phyloP scores from a whole-genome alignment of 2,888 invertebrate species.

The Eumacrocentrus americanus region DNA sequence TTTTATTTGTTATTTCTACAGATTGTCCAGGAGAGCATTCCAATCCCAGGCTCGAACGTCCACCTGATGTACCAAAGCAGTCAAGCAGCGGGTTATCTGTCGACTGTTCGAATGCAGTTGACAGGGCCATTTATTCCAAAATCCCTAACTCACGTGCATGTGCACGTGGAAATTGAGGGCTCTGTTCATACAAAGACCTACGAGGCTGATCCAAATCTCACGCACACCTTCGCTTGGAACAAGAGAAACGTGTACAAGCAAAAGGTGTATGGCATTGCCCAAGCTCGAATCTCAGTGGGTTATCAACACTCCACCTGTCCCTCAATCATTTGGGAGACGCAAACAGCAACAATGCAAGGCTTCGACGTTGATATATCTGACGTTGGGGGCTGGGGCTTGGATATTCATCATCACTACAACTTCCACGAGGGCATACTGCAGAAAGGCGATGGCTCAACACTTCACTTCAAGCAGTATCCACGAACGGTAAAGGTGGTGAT shows the following conservation, averaged over 20 bases:
- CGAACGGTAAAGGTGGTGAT: conserved; percentile 89
- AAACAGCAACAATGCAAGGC: conserved; percentile 91
- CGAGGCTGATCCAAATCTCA: conserved; percentile 94
- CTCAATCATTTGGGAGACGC: conserved; percentile 92
- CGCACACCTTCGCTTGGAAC: conserved; percentile 98
- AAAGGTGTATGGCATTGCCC: conserved; percentile 87
- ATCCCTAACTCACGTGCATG: conserved; percentile 85
- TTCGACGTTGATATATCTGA: conserved; percentile 97
- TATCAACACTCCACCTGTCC: conserved; percentile 91
- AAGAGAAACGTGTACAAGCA: conserved; percentile 97
- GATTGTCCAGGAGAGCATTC: conserved; percentile 96
- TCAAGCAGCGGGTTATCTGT: conserved; percentile 91
- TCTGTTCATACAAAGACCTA: conserved; percentile 90
- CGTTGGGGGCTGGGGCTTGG: conserved; percentile 96
- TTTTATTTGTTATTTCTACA: conserved; percentile 57
- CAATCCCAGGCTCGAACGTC: conserved; percentile 91
- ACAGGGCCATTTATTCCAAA: conserved; percentile 81
- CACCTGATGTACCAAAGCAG: conserved; percentile 96
- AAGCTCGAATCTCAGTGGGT: conserved; percentile 88
- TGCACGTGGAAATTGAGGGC: conserved; percentile 92
- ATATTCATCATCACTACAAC: conserved; percentile 98
- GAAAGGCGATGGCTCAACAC: conserved; percentile 94
- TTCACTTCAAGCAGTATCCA: conserved; percentile 92
- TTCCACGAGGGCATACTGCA: conserved; percentile 97
- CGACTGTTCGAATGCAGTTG: conserved; percentile 88